Base-by-base conservation (phyloP, 2,797 vertebrate genomes). In the Manis pentadactyla region DNA sequence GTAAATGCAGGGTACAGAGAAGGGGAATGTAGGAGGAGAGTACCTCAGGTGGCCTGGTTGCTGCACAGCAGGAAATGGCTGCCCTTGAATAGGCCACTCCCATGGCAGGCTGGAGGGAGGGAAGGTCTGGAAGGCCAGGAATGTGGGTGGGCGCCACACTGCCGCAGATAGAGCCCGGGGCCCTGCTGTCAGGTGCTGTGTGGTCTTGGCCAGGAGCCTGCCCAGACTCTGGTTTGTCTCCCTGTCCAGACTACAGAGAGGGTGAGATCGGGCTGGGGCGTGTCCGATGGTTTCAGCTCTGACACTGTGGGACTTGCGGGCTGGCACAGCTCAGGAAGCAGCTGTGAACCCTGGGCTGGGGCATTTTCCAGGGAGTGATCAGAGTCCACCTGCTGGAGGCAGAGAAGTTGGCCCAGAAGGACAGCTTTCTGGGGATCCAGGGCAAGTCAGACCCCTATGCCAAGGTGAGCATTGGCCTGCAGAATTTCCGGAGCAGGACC, bases 401-500 rank as follows among this genome's bases (percentile, higher is more conserved):
- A 21, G 98, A 98, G 97, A 98, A 99, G 93, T 99, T 99, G 95
- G 97, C 99, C 78, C 99, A 99, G 37, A 99, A 99, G 97, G 99
- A 99, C 96, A 99, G 98, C 13, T 99, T 99, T 97, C 99, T 99
- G 98, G 99, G 99, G 29, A 99, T 99, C 49, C 99, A 99, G 94
- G 99, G 99, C 59, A 99, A 99, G 97, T 99, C 99, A 1, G 99
- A 99, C 97, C 99, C 99, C 0, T 99, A 99, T 0, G 98, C 98
- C n/a, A 98, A 98, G 4, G 97, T 99, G 92, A 98, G 99, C 2
- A 98, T 99, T 0, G 99, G 99, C 74, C 98, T 99, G 59, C 96
- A 95, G 46, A 97, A 98, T 5, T 98, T 98, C 97, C 98, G 99
- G 96, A 99, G 99, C 98, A 99, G 98, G 97, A 99, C 99, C 2